phyloP scores from a whole-genome alignment of 2,797 vertebrate species.

The Morus bassanus region DNA sequence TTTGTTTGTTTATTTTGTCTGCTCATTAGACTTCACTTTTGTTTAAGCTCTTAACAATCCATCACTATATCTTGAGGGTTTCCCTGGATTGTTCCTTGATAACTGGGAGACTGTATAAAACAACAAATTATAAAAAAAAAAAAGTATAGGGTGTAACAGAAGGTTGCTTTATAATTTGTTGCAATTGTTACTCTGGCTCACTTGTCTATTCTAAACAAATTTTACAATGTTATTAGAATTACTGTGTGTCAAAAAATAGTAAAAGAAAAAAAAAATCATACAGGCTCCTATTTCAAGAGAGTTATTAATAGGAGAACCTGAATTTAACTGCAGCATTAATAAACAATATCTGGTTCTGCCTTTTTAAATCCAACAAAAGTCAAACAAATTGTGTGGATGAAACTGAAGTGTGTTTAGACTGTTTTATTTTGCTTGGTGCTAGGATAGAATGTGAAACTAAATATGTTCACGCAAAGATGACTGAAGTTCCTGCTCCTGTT shows the following conservation, averaged over 20 bases:
- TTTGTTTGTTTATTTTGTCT: slow-evolving; percentile 13
- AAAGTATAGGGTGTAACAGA: not conserved
- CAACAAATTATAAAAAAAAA: not conserved
- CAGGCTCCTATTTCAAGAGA: not conserved
- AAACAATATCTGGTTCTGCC: slow-evolving; percentile 38
- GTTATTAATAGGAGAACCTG: not conserved
- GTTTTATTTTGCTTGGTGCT: slow-evolving; percentile 60
- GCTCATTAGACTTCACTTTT: slow-evolving; percentile 23
- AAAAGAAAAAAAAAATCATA: not conserved
- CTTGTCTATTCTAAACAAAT: slow-evolving; percentile 7
- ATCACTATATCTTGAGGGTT: not conserved
- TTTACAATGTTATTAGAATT: not conserved
- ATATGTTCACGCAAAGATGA: slow-evolving; percentile 58
- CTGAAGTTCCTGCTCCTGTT: slow-evolving; percentile 58
- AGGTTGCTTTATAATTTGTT: not conserved
- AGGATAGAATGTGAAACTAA: slow-evolving; percentile 59
- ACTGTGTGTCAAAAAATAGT: not conserved
- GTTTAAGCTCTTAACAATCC: slow-evolving; percentile 11
- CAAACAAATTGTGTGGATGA: slow-evolving; percentile 60
- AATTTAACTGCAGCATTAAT: not conserved
- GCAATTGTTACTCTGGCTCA: not conserved
- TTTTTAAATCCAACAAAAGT: slow-evolving; percentile 66
- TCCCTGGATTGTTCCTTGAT: not conserved
- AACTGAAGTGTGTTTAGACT: slow-evolving; percentile 46
- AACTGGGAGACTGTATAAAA: not conserved